Evolutionary conservation across 2,113 vertebrate species (phyloP).

Genomic region (Pao palembangensis): DNA sequence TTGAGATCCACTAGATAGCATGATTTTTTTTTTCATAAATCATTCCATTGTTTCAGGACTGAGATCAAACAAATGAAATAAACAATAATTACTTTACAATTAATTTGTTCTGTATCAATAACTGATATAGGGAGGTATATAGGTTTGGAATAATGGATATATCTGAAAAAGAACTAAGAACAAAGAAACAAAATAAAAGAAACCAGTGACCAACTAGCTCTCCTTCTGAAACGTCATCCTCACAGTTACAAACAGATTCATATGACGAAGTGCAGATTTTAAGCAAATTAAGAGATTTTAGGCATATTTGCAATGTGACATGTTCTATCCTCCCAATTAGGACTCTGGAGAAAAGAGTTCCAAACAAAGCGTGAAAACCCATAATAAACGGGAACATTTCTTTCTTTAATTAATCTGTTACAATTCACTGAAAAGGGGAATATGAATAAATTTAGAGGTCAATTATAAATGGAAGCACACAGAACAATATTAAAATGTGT

Average conservation of each 20-base stretch:
- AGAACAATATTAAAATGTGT: constrained; percentile 1
- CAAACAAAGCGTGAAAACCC: too few species aligned
- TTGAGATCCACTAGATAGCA: too few species aligned
- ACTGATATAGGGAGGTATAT: too few species aligned
- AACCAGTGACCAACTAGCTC: not conserved
- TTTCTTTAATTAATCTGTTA: not conserved
- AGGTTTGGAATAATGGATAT: too few species aligned
- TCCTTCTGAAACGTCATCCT: not conserved
- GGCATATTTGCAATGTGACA: too few species aligned
- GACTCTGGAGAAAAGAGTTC: too few species aligned
- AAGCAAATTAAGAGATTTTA: not conserved
- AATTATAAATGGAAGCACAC: constrained; percentile 1
- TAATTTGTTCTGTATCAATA: too few species aligned
- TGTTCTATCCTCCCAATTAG: too few species aligned
- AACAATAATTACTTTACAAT: too few species aligned
- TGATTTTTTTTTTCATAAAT: too few species aligned
- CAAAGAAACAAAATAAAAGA: not conserved
- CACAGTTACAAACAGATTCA: not conserved
- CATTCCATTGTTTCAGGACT: not conserved
- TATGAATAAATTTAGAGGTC: not conserved
- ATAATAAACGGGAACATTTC: too few species aligned
- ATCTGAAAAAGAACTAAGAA: too few species aligned
- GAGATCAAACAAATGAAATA: not conserved
- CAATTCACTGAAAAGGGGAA: not conserved
- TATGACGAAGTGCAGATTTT: constrained; percentile 1